Evolutionary conservation across 1,140 invertebrate species (phyloP), one percentile per base, ranked within the genome.

Genomic region (Mylabris phalerata): DNA sequence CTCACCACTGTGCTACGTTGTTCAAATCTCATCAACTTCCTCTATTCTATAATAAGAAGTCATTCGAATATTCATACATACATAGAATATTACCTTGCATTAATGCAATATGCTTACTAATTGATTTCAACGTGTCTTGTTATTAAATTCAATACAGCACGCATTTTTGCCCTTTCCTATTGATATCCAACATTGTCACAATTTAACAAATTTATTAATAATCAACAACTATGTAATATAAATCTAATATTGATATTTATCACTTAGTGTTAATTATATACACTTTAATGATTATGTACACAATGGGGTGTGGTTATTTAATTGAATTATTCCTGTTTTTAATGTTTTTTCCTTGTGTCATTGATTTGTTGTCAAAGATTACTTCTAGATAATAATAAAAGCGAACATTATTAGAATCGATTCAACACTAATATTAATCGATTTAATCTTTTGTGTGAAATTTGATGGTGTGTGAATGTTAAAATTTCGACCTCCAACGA

Each of bases 331-430:
- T 38, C 43, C 2, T 4, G 7, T 32, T 32, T 32, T 32, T 32
- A 32, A 13, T 42, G 44, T 54, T 45, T 54, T 45, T 46, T 6
- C n/a, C 19, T 38, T 44, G 45, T 13, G 38, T n/a, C 51, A 54
- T 32, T 54, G 51, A 54, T 54, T 54, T 54, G 45, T 54, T 54
- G 32, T 45, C 38, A 25, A 54, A 54, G 42, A 54, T 46, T 54
- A 42, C n/a, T 44, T 44, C 44, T 54, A 54, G 51, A 54, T 54
- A 54, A 1, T 19, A 19, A 19, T 19, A 32, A 5, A 32, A 32
- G 32, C 32, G 32, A 7, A 32, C 7, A 32, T 32, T 32, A 32
- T 32, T 32, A 7, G 32, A 3, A 32, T 19, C 19, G 1, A 19
- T 19, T 19, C 19, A 19, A 19, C 19, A 19, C 19, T 19, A 19